Evolutionary conservation across 1,140 invertebrate species (phyloP).

Genomic region (Theocolax elegans): DNA sequence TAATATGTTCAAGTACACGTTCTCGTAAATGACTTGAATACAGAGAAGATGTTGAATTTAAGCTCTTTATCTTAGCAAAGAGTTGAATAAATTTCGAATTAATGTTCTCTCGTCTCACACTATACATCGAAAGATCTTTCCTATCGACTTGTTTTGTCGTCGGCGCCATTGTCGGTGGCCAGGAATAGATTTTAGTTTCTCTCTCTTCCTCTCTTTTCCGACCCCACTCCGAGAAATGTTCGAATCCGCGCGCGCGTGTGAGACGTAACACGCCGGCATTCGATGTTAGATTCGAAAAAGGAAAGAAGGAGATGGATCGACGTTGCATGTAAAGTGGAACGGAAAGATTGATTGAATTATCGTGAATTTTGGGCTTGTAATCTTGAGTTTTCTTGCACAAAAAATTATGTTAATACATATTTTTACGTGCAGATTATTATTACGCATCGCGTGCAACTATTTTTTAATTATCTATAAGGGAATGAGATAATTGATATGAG

Average conservation of each 20-base stretch:
- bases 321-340: too few relatives aligned
- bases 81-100: background rate
- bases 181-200: constrained; percentile 48
- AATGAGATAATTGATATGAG: too few relatives aligned
- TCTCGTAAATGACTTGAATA: background rate
- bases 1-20: background rate
- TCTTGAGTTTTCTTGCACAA: too few relatives aligned
- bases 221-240: constrained; percentile 1
- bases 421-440: too few relatives aligned
- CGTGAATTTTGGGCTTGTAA: too few relatives aligned
- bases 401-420: too few relatives aligned
- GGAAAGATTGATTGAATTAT: too few relatives aligned
- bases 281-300: too few relatives aligned
- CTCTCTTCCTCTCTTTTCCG: constrained; percentile 38
- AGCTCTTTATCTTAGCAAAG: background rate
- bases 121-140: constrained; percentile 6
- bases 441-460: too few relatives aligned
- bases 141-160: constrained; percentile 45
- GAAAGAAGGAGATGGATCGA: too few relatives aligned
- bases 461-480: too few relatives aligned
- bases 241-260: constrained; percentile 24
- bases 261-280: constrained; percentile 23
- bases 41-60: too few relatives aligned
- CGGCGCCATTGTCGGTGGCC: constrained; percentile 41
- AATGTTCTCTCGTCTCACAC: background rate